Evolutionary conservation across 35 echinoderm and acorn worm genomes (phyloP), one percentile per base, ranked within the genome.

Genomic region (Ptychodera flava): DNA sequence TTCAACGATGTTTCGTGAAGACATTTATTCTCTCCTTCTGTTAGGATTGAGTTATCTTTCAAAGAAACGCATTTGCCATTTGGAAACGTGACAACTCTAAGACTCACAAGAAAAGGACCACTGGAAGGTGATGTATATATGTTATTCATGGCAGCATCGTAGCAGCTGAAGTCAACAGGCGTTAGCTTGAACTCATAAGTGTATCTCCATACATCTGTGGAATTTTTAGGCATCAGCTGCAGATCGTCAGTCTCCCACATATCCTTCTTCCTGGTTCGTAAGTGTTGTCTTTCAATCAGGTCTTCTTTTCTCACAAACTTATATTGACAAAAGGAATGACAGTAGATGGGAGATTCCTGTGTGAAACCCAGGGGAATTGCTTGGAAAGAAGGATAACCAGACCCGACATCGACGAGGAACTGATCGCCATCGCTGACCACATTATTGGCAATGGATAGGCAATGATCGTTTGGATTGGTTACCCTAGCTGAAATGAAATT

Each of bases 281-380:
- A 53, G 15, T 84, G 82, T 36, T 83, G 88, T 34, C 83, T 78
- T 33, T 84, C 45, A 53, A 84, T 82, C 82, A 29, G 75, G 22
- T 82, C 86, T 16, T 81, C 64, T 45, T 91, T 53, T 33, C 83
- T 78, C 29, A 91, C 85, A 32, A 91, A 91, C 82, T 89, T 81
- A 77, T 85, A 86, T 35, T 78, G 82, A 14, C 91, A 76, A 80
- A 88, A 94, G 32, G 85, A 86, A 28, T 87, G 32, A 32, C 34
- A 37, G 27, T 91, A 91, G n/a, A 77, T 83, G 0, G 85, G 81
- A 15, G 93, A 94, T 38, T 87, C 86, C 0, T 88, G 36, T 28
- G 85, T 86, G 36, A 94, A 94, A 29, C 91, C 78, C 2, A 94
- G 78, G 28, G 93, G 82, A 80, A 94, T 86, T 33, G 93, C 89